Conservation (phyloP, 2,888 invertebrate genomes). For the Aproaerema taeniolella region DNA sequence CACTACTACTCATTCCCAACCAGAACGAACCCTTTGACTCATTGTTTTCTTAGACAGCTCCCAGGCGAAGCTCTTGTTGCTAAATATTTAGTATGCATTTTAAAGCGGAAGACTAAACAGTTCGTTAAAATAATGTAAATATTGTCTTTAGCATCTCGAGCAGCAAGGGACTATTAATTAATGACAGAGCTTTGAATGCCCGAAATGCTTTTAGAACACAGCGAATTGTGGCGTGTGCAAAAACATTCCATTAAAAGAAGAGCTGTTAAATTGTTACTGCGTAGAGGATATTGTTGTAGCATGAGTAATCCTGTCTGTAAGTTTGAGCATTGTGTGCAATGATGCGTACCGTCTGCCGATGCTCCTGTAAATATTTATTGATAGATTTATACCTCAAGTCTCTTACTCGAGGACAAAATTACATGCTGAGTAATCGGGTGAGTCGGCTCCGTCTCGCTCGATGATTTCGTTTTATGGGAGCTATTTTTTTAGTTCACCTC, state of each 20-base stretch:
- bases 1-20: conserved; percentile 24
- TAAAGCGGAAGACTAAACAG: conserved; percentile 30
- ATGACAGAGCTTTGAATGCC: conserved; percentile 26
- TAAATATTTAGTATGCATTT: conserved; percentile 34
- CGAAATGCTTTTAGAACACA: no score
- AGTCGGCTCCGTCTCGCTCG: conserved; percentile 54
- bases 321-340: conserved; percentile 61
- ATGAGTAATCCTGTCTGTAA: conserved; percentile 48
- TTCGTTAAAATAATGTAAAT: conserved; percentile 37
- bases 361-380: conserved; percentile 63
- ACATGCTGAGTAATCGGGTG: conserved; percentile 66
- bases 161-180: conserved; percentile 25
- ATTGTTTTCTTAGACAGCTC: conserved; percentile 28
- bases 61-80: conserved; percentile 24
- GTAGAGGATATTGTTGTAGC: conserved; percentile 29
- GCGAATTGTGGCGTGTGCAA: no score
- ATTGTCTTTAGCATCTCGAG: conserved; percentile 26
- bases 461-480: conserved; percentile 54
- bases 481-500: conserved; percentile 45
- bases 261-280: background rate
- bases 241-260: background rate
- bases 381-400: conserved; percentile 59
- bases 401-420: conserved; percentile 54
- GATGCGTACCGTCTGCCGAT: conserved; percentile 57
- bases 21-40: conserved; percentile 22